Base-by-base conservation (phyloP, 2,888 invertebrate species). In the Macaria liturata region DNA sequence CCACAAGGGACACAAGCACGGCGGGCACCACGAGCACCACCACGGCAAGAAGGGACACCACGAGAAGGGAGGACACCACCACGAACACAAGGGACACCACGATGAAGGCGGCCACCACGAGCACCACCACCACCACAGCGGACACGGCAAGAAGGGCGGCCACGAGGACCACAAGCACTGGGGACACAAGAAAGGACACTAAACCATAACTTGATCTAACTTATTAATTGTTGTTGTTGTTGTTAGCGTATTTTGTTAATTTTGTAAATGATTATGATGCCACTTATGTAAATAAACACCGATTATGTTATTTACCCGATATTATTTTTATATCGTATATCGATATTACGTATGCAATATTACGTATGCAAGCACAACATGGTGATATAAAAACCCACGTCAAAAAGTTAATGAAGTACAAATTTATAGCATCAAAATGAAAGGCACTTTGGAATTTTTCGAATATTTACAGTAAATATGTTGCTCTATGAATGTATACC, bases 21-120 rank as follows among this genome's bases (percentile, higher is more conserved):
- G 93, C 51, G 95, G 94, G 0, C 95, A 95, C 71, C 95, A 96
- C 73, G 95, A 96, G 70, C 95, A 95, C 75, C 94, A 96, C 75
- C 94, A 96, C 70, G 96, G 96, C 59, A 95, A 97, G 85, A 96
- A 97, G 81, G 96, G 96, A 2, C 94, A 95, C 74, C 94, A 95
- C 75, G 95, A 96, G 76, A 95, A 97, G 80, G 97, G 97, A 32
- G 94, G 95, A 61, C 96, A 97, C 79, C 94, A 95, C 80, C 94
- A 96, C 74, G 95, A 96, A 8, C 94, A 96, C 75, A 94, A 95
- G 70, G 96, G 96, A 0, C 96, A 96, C 85, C 95, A 96, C 81
- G 94, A 95, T 64, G 94, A 95, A 64, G 95, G 94, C 34, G 95
- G 96, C 40, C 96, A 96, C 74, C 94, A 96, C 59, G 95, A 95